Evolutionary conservation across 2,113 vertebrate genomes (phyloP), one percentile per base, ranked within the genome.

Genomic region (Elaphurus davidianus): DNA sequence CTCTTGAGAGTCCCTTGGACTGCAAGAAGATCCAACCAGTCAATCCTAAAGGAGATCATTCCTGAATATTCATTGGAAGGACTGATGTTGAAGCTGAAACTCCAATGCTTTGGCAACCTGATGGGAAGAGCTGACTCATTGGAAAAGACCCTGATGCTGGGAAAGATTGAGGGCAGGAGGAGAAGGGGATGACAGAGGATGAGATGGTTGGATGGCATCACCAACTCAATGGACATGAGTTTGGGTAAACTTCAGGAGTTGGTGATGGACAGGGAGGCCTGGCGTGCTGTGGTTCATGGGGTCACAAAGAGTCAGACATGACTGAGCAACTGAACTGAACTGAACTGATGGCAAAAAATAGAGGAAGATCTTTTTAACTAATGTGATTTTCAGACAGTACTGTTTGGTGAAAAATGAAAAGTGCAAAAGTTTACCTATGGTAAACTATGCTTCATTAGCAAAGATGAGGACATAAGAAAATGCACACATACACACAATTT

Each of bases 231-330:
- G 33, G 30, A 64, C 0, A 0, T n/a, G 62, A 64, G 62, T 64
- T 0, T 64, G 33, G 7, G 33, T 64, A 33, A 64, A 17, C 33
- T 64, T 4, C 0, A 4, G 16, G 62, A 64, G 15, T 4, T 8
- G 15, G 62, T 17, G 33, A n/a, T n/a, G 62, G 15, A 64, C 62
- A 64, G 7, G 62, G 62, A 64, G 62, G 33, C 62, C 62, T 67
- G 16, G 16, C 1, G 0, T 67, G 33, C 16, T 67, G 62, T 0
- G 0, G 17, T 67, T 67, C 16, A 67, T n/a, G 33, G 62, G 33
- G 62, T 10, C 1, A 0, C 16, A n/a, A n/a, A n/a, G 33, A n/a
- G 7, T 67, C 16, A 0, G 62, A 67, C 62, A 67, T 0, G 1
- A 67, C 33, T 67, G 33, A 67, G 62, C 0, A 0, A 10, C 16